A percentile compares a stretch with the other conserved stretches of the same genome.
Evolutionary conservation across 2,888 invertebrate species (phyloP).

Genomic region (Allacma fusca): DNA sequence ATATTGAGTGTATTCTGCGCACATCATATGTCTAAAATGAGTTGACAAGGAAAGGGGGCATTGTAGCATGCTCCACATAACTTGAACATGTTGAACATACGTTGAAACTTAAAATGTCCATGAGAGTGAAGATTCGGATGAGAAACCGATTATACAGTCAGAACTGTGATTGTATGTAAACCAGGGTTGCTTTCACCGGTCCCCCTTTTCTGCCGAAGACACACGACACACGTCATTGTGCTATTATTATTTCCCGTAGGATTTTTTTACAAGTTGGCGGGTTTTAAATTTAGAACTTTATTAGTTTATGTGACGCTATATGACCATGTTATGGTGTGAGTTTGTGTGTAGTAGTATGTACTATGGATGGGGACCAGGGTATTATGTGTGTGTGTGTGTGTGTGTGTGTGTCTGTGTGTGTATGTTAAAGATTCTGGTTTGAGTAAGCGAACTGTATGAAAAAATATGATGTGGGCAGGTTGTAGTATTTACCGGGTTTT

Average conservation of each 20-base stretch:
- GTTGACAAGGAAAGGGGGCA: too few relatives aligned
- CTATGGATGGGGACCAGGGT: too few relatives aligned
- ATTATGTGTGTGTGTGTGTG: too few relatives aligned
- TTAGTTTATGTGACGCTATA: too few relatives aligned
- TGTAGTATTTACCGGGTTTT: constrained; percentile 1
- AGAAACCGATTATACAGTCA: neutral
- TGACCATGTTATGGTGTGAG: too few relatives aligned
- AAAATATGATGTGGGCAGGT: neutral
- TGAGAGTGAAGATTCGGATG: neutral
- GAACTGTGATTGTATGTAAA: neutral
- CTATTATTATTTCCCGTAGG: neutral
- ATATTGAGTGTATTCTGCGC: too few relatives aligned
- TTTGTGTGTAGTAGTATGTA: too few relatives aligned
- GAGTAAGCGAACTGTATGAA: too few relatives aligned
- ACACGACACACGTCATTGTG: neutral
- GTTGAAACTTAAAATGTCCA: neutral
- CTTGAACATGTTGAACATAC: neutral
- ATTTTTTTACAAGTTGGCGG: constrained; percentile 1
- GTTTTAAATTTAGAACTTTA: constrained; percentile 10
- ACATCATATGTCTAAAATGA: too few relatives aligned
- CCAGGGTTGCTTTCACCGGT: neutral
- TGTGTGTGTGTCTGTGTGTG: too few relatives aligned
- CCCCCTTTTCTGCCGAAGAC: neutral
- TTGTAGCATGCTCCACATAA: neutral
- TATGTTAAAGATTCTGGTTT: too few relatives aligned